A percentile compares a stretch with the other conserved stretches of the same genome.
Conservation (phyloP, 2,797 vertebrate genomes). For the Ctenosaura bakeri region DNA sequence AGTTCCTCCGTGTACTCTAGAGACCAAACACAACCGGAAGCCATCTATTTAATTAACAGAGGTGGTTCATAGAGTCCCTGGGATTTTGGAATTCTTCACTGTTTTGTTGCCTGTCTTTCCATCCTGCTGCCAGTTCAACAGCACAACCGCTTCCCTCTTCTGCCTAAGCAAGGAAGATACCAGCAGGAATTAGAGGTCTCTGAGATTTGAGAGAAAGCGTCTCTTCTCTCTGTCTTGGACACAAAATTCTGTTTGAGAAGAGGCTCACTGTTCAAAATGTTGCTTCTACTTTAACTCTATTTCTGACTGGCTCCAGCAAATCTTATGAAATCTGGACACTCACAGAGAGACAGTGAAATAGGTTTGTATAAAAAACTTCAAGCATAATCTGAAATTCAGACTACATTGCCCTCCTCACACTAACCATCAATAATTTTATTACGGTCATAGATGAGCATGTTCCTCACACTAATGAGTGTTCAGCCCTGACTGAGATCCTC, state of each 20-base stretch:
- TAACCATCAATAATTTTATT: background rate
- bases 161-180: background rate
- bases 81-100: too few species aligned
- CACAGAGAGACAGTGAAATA: background rate
- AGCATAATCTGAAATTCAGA: background rate
- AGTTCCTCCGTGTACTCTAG: background rate
- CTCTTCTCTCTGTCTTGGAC: background rate
- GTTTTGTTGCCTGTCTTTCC: too few species aligned
- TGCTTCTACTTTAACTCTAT: background rate
- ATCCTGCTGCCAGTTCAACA: too few species aligned
- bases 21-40: background rate
- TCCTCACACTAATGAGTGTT: background rate
- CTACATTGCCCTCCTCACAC: background rate
- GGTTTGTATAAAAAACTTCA: background rate
- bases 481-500: background rate
- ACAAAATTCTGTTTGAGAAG: background rate
- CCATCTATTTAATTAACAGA: background rate
- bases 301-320: background rate
- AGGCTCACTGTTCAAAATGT: background rate
- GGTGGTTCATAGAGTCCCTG: background rate
- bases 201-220: background rate
- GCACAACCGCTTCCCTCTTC: too few species aligned
- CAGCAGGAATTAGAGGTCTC: background rate
- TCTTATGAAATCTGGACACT: background rate
- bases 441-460: too few species aligned